Percentiles rank a stretch among this genome's conserved stretches.
Evolutionary conservation across 2,113 vertebrate species (phyloP).

Genomic region (Pachypanchax playfairii): DNA sequence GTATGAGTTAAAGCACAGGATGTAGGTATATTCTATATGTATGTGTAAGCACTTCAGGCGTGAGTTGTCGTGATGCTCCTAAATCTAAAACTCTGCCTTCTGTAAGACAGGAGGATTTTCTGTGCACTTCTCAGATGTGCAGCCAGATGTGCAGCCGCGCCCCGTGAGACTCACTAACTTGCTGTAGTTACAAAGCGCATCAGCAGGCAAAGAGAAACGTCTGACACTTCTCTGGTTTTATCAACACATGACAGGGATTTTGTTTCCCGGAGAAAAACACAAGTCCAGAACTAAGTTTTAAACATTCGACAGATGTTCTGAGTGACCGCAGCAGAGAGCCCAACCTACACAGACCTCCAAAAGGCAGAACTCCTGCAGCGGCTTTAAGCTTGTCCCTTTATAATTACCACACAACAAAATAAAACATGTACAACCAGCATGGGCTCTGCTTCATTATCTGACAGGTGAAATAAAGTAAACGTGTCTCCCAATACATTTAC

Average conservation of each 20-base stretch:
- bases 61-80: neutral
- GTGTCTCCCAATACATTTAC: too few species aligned
- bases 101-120: slow-evolving; percentile 21
- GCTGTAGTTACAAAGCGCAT: slow-evolving; percentile 33
- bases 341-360: too few species aligned
- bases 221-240: slow-evolving; percentile 20
- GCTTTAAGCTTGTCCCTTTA: too few species aligned
- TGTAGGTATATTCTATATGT: neutral
- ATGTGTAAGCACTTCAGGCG: neutral
- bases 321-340: slow-evolving; percentile 26
- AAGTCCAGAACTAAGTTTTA: slow-evolving; percentile 33
- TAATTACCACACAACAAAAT: too few species aligned
- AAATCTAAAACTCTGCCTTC: neutral
- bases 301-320: slow-evolving; percentile 38
- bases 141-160: neutral
- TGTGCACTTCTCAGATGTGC: neutral
- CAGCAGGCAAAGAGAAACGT: slow-evolving; percentile 22
- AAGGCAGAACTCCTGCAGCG: too few species aligned
- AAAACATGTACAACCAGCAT: too few species aligned
- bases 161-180: slow-evolving; percentile 19
- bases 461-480: too few species aligned
- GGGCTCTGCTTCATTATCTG: too few species aligned
- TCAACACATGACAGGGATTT: slow-evolving; percentile 13
- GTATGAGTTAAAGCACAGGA: neutral
- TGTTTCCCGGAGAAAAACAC: slow-evolving; percentile 20